Evolutionary conservation across 2,797 vertebrate genomes (phyloP).

Genomic region (Pygocentrus nattereri): DNA sequence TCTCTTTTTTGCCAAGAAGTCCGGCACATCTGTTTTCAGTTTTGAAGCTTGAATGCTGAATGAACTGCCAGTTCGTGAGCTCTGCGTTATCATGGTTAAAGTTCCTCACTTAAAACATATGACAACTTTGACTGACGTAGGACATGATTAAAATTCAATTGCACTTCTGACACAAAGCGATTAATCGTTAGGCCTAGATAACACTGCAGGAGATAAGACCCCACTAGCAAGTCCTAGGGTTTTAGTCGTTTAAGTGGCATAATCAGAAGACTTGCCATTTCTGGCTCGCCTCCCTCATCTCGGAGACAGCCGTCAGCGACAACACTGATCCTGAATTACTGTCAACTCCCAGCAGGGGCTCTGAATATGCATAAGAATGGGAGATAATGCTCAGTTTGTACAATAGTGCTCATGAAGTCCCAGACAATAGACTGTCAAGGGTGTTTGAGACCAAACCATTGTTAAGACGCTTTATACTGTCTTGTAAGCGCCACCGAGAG

Average conservation of each 20-base stretch:
- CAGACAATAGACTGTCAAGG: conserved; percentile 42
- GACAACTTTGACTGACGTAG: no score
- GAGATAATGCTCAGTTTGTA: conserved; percentile 37
- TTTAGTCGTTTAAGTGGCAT: conserved; percentile 4
- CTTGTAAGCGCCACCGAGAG: conserved; percentile 26
- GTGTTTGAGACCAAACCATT: conserved; percentile 33
- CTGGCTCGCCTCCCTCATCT: conserved; percentile 37
- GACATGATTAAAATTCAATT: no score
- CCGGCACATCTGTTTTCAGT: no score
- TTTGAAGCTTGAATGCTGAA: no score
- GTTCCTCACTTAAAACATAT: no score
- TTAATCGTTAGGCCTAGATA: background rate
- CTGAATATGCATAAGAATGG: conserved; percentile 47
- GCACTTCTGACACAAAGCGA: no score
- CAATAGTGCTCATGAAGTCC: conserved; percentile 27
- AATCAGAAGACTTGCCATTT: conserved; percentile 39
- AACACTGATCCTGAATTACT: conserved; percentile 52
- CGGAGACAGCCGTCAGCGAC: conserved; percentile 38
- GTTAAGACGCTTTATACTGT: conserved; percentile 36
- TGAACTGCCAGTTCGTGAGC: no score
- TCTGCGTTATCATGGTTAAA: no score
- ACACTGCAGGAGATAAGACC: background rate
- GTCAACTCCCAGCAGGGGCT: conserved; percentile 39
- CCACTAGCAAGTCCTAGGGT: background rate
- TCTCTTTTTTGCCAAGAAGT: no score